Percentiles rank a stretch among this genome's conserved stretches.
Evolutionary conservation across 2,797 vertebrate genomes (phyloP).

Genomic region (Sandelia bainsii): DNA sequence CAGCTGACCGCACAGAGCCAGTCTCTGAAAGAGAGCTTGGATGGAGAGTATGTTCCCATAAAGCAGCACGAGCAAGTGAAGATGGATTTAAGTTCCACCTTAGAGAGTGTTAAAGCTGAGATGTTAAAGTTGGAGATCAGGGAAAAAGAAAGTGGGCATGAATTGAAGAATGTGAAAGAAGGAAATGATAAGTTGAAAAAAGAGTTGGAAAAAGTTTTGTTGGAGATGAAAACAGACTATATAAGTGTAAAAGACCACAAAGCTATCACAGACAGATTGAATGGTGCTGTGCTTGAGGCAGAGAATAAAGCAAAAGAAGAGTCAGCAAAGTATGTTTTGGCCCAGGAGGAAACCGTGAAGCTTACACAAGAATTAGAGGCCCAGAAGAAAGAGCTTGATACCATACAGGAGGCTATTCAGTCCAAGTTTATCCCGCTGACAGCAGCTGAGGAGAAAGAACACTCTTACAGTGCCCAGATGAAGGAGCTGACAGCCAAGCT

Average conservation of each 20-base stretch:
- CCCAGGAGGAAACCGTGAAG: slow-evolving; percentile 85
- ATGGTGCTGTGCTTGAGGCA: slow-evolving; percentile 71
- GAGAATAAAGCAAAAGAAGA: slow-evolving; percentile 72
- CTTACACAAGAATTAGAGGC: slow-evolving; percentile 90
- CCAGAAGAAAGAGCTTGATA: slow-evolving; percentile 93
- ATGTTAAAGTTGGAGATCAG: slow-evolving; percentile 82
- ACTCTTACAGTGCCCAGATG: slow-evolving; percentile 79
- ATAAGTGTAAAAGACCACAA: slow-evolving; percentile 86
- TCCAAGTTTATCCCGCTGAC: slow-evolving; percentile 89
- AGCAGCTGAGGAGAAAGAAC: slow-evolving; percentile 87
- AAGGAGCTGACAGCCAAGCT: slow-evolving; percentile 84
- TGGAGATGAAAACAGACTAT: slow-evolving; percentile 79
- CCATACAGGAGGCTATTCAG: slow-evolving; percentile 92
- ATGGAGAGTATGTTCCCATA: slow-evolving; percentile 85
- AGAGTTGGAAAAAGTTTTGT: slow-evolving; percentile 82
- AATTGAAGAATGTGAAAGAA: slow-evolving; percentile 85
- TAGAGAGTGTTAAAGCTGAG: slow-evolving; percentile 86
- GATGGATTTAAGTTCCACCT: slow-evolving; percentile 75
- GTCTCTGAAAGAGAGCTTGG: slow-evolving; percentile 81
- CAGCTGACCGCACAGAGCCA: slow-evolving; percentile 83
- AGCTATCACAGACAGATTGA: slow-evolving; percentile 68
- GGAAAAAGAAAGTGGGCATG: slow-evolving; percentile 78
- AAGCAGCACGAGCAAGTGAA: slow-evolving; percentile 86
- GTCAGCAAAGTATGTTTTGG: slow-evolving; percentile 64
- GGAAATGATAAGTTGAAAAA: slow-evolving; percentile 85